Conservation (phyloP, 2,113 vertebrate species). For the Heptranchias perlo region DNA sequence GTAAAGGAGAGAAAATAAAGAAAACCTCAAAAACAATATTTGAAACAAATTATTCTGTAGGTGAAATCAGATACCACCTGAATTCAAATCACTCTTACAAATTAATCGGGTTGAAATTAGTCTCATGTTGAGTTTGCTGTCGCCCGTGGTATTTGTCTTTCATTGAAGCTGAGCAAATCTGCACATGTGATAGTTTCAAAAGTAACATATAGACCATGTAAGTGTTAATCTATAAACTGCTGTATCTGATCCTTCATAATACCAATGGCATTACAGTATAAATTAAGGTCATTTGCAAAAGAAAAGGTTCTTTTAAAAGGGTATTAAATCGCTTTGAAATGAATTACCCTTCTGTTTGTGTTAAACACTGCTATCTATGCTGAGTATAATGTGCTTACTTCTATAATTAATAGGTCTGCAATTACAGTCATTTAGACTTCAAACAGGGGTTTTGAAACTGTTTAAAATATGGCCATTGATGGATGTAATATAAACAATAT, state of each 20-base stretch:
- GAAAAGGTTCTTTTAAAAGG: background rate
- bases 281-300: background rate
- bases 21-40: background rate
- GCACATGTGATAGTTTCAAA: background rate
- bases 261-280: background rate
- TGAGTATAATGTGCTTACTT: background rate
- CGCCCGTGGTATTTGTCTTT: background rate
- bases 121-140: background rate
- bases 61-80: background rate
- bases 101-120: background rate
- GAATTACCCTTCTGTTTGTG: background rate
- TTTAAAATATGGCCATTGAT: constrained; percentile 42
- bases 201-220: background rate
- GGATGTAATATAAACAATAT: constrained; percentile 42
- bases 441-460: constrained; percentile 40
- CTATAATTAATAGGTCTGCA: constrained; percentile 22
- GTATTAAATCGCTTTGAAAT: constrained; percentile 6
- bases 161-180: background rate
- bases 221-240: background rate
- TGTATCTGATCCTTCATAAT: background rate
- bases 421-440: constrained; percentile 11
- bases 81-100: background rate
- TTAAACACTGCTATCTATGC: background rate
- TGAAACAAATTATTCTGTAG: background rate
- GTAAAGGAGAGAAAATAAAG: background rate